These are phyloP conservation scores for Glyptemys insculpta DNA, from an alignment of 2,797 vertebrate genomes.

Conservation along the genomic window DNA sequence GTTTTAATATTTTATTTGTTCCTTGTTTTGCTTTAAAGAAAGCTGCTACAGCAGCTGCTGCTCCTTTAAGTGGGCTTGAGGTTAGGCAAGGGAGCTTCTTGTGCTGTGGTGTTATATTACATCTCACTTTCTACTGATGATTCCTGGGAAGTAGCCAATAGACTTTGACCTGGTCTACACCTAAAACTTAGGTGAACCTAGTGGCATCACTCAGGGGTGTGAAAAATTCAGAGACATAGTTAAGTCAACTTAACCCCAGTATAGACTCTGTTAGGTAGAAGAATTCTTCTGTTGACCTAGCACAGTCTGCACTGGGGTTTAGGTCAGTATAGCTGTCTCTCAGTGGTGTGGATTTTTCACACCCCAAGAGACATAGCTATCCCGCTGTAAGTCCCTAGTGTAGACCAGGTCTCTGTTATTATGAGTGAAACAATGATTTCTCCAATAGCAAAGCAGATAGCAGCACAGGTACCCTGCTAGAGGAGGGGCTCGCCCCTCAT, in stretches of 20 bases:
- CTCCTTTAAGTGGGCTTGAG: not conserved
- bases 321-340: not conserved
- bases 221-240: not conserved
- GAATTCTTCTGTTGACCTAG: not conserved
- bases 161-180: not conserved
- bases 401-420: rapidly evolving
- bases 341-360: not conserved
- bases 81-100: not conserved
- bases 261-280: not conserved
- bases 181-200: not conserved
- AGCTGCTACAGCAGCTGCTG: not conserved
- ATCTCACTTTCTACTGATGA: not conserved
- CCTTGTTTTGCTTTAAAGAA: not conserved
- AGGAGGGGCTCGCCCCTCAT: rapidly evolving
- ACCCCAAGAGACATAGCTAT: not conserved
- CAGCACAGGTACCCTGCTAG: not conserved
- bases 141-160: not conserved
- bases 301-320: not conserved
- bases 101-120: not conserved
- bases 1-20: not conserved
- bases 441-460: not conserved
- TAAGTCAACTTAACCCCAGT: not conserved
- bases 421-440: not conserved
- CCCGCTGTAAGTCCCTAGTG: not conserved
- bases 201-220: not conserved